Percentiles rank a stretch among this genome's conserved stretches.
phyloP scores from a whole-genome alignment of 2,888 invertebrate genomes.

The Brachyptera risi region DNA sequence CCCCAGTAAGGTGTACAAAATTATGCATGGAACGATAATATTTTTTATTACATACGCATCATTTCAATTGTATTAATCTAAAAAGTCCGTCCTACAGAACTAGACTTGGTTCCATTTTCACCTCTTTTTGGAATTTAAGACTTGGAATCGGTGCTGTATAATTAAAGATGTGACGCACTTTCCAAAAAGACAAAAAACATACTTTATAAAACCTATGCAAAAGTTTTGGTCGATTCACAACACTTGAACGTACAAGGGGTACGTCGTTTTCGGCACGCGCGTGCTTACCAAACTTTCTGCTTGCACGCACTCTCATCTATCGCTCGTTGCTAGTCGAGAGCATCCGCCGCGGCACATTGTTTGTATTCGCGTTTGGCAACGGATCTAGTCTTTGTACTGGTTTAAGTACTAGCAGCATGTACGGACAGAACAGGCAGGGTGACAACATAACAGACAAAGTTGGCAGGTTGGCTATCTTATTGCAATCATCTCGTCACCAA shows the following conservation, averaged over 20 bases:
- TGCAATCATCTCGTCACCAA: no score
- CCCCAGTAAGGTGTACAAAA: slow-evolving; percentile 6
- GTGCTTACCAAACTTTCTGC: background rate
- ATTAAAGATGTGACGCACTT: slow-evolving; percentile 24
- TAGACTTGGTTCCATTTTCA: slow-evolving; percentile 24
- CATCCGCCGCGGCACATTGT: no score
- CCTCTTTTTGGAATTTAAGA: slow-evolving; percentile 31
- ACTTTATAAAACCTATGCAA: slow-evolving; percentile 29
- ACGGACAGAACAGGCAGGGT: no score
- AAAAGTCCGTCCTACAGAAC: slow-evolving; percentile 21
- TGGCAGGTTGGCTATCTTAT: no score
- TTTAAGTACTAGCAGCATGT: no score
- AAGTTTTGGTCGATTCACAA: slow-evolving; percentile 31
- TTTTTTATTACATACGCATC: no score
- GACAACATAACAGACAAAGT: no score
- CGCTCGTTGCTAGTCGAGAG: no score
- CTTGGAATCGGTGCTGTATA: slow-evolving; percentile 29
- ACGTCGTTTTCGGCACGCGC: slow-evolving; percentile 10
- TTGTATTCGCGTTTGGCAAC: no score
- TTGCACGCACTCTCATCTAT: slow-evolving; percentile 4
- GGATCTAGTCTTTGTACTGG: no score
- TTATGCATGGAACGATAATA: slow-evolving; percentile 24
- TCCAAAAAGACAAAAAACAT: slow-evolving; percentile 30
- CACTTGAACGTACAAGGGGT: slow-evolving; percentile 20
- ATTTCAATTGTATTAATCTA: slow-evolving; percentile 23